These are phyloP conservation scores for Cyprinus carpio DNA, from an alignment of 2,113 vertebrate species.

Conservation along the genomic window DNA sequence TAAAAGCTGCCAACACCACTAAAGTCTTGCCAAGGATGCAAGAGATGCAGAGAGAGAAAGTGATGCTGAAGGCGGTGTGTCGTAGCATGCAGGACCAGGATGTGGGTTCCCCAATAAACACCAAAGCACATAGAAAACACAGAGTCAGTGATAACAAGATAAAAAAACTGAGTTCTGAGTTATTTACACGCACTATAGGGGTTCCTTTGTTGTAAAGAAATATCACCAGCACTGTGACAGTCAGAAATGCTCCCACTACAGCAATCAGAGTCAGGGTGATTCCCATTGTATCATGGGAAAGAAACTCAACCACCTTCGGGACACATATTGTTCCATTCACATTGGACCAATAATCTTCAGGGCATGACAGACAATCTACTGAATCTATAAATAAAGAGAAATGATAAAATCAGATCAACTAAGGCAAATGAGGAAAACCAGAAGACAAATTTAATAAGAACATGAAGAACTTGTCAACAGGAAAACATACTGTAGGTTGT, in stretches of 20 bases:
- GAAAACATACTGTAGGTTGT: too few species aligned
- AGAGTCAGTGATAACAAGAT: constrained; percentile 61
- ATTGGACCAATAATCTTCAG: constrained; percentile 62
- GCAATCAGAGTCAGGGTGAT: constrained; percentile 56
- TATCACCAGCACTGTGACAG: constrained; percentile 52
- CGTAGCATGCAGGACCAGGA: constrained; percentile 58
- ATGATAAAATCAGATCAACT: too few species aligned
- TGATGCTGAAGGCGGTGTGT: constrained; percentile 59
- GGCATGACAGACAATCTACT: constrained; percentile 6
- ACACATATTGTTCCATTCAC: constrained; percentile 53
- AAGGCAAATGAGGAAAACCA: too few species aligned
- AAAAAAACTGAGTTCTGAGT: constrained; percentile 63
- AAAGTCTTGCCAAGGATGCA: constrained; percentile 62
- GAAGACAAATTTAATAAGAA: too few species aligned
- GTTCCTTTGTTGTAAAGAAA: constrained; percentile 58
- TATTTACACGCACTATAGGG: constrained; percentile 63
- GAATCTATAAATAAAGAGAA: too few species aligned
- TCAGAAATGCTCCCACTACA: constrained; percentile 56
- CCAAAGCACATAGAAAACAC: constrained; percentile 62
- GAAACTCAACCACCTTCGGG: constrained; percentile 58
- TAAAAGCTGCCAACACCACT: constrained; percentile 62
- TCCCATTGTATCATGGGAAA: constrained; percentile 64
- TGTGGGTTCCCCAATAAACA: constrained; percentile 65
- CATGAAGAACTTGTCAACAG: too few species aligned
- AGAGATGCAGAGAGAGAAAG: constrained; percentile 61